phyloP scores from a whole-genome alignment of 2,888 invertebrate genomes.

The Apamea sordens region DNA sequence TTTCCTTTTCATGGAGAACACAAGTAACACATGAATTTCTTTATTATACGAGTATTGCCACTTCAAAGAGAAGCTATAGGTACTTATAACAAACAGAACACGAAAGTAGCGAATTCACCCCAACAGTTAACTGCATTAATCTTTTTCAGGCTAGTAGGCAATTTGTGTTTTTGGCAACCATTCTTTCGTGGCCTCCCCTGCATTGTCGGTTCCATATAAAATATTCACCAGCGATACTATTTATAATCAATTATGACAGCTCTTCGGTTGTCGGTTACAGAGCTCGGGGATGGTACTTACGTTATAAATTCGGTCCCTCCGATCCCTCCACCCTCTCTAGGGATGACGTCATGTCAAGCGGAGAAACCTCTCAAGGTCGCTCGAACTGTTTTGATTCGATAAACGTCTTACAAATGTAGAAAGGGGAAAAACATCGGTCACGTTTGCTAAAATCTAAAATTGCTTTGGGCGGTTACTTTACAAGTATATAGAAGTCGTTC shows the following conservation, averaged over 20 bases:
- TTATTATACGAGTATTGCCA: conserved; percentile 20
- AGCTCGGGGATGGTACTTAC: conserved; percentile 50
- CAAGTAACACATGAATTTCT: conserved; percentile 41
- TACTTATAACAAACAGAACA: conserved; percentile 39
- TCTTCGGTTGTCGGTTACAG: conserved; percentile 57
- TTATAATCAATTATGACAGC: conserved; percentile 54
- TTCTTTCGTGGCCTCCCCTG: conserved; percentile 41
- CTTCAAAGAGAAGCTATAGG: conserved; percentile 20
- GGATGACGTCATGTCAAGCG: conserved; percentile 63
- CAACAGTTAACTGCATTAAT: conserved; percentile 50
- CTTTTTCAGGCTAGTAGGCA: conserved; percentile 52
- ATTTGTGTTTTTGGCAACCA: conserved; percentile 56
- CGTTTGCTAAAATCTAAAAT: conserved; percentile 34
- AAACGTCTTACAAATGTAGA: conserved; percentile 51
- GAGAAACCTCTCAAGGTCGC: conserved; percentile 66
- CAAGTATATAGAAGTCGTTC: neutral
- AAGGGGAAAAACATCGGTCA: conserved; percentile 25
- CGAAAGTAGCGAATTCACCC: conserved; percentile 38
- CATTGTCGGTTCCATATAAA: conserved; percentile 29
- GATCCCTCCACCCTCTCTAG: conserved; percentile 55
- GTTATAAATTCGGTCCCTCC: conserved; percentile 59
- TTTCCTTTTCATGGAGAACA: conserved; percentile 61
- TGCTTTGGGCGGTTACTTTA: conserved; percentile 5
- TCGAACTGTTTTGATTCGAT: conserved; percentile 63
- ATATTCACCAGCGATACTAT: conserved; percentile 34